These are phyloP conservation scores for Simalia tracyae DNA, from an alignment of 2,797 vertebrate species.

Conservation along the genomic window DNA sequence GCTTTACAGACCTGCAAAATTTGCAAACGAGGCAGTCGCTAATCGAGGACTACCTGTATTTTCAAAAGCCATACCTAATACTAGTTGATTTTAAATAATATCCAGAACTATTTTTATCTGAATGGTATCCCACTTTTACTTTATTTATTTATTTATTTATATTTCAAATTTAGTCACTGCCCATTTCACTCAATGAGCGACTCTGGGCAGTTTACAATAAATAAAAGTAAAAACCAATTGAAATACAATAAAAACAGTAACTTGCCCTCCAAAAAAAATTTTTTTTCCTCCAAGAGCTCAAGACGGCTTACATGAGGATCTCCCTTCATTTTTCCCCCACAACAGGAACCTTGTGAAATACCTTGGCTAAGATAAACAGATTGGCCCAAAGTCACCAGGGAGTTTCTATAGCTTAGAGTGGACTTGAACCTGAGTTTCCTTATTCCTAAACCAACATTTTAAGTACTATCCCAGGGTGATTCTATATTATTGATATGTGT, in stretches of 20 bases:
- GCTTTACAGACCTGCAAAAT: neutral
- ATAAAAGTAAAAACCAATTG: too few species aligned
- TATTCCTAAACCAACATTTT: neutral
- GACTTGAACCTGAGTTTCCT: neutral
- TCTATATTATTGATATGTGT: neutral
- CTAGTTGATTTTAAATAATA: neutral
- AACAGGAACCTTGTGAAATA: neutral
- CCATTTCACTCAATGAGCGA: too few species aligned
- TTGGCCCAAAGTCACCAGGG: neutral
- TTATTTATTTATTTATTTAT: too few species aligned
- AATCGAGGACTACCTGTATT: neutral
- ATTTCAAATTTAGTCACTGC: too few species aligned
- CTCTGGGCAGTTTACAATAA: too few species aligned
- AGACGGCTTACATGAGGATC: neutral
- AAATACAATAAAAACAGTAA: too few species aligned
- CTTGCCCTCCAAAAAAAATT: too few species aligned
- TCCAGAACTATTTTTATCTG: neutral
- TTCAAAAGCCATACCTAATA: neutral
- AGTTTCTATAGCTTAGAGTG: neutral
- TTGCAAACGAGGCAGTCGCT: neutral
- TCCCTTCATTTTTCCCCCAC: neutral
- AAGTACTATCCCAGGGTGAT: neutral
- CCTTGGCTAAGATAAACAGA: neutral
- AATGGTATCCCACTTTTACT: neutral
- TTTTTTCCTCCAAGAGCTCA: neutral